Evolutionary conservation across 2,797 vertebrate genomes (phyloP), one percentile per base, ranked within the genome.

Genomic region (Chrysocyon brachyurus): DNA sequence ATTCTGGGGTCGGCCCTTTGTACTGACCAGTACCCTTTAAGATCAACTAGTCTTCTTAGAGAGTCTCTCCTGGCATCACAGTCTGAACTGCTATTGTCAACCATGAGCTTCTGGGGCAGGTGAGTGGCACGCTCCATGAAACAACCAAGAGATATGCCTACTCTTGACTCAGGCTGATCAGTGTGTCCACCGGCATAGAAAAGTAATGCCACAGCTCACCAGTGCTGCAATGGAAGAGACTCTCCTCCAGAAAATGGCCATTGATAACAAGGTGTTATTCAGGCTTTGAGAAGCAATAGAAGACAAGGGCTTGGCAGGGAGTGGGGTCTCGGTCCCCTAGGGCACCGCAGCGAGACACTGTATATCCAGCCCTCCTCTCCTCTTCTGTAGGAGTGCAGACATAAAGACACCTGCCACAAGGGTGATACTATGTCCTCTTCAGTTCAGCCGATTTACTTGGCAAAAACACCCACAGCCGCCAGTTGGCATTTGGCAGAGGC

Each of bases 381-480:
- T 96, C 84, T 87, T 28, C 56, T 8, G 31, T 3, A 24, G n/a
- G 21, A 85, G 56, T 33, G 26, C 63, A 70, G 63, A 93, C 52
- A 54, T 33, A 93, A 77, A 90, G 81, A 56, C 64, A 86, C 31
- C 70, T 93, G 91, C 93, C 56, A 73, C 84, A 64, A 84, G 94
- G 66, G 70, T 79, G 94, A 96, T 64, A 70, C 52, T 24, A 24
- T 68, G 73, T 73, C 87, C 95, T 94, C 91, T 84, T 79, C 68
- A 95, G 70, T 91, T 91, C 56, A 96, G 86, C 91, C 81, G 87
- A 93, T 87, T 87, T 56, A 81, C 68, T 94, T 90, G 95, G 87
- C 91, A 94, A 84, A 22, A 88, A 75, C 36, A 72, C 40, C 36
- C 68, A 88, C 19, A 36, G 21, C 28, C n/a, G 57, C 63, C 33